A percentile compares a stretch with the other conserved stretches of the same genome.
These are phyloP conservation scores for Myiozetetes cayanensis DNA, from an alignment of 2,113 vertebrate species.

Conservation along the genomic window DNA sequence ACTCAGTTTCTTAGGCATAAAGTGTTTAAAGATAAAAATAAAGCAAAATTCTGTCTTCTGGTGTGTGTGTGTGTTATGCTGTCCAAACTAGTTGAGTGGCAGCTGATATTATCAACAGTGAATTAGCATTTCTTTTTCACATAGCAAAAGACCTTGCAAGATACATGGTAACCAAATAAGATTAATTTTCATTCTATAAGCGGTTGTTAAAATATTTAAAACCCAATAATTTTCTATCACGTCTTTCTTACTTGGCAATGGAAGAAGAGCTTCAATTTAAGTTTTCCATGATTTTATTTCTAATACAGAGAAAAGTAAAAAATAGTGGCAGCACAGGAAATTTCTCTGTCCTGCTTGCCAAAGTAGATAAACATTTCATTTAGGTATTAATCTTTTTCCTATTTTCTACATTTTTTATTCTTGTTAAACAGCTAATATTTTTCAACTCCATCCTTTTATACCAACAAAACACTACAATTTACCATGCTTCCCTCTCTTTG, in stretches of 20 bases:
- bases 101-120: not conserved
- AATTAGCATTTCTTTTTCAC: not conserved
- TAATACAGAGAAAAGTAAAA: slow-evolving; percentile 1
- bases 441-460: slow-evolving; percentile 21
- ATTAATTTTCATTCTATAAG: not conserved
- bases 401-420: slow-evolving; percentile 29
- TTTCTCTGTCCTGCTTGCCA: not conserved
- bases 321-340: not conserved
- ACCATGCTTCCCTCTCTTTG: not conserved
- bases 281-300: not conserved
- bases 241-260: not conserved
- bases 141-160: not conserved
- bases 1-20: not conserved
- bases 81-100: not conserved
- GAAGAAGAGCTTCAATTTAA: not conserved
- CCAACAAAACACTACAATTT: slow-evolving; percentile 44
- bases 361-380: not conserved
- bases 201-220: not conserved
- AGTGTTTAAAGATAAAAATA: not conserved
- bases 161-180: not conserved
- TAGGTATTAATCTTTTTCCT: not conserved
- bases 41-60: not conserved
- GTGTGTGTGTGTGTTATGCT: fast-evolving
- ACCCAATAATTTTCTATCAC: not conserved
- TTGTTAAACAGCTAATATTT: slow-evolving; percentile 29